These are phyloP conservation scores for Gila robusta DNA, from an alignment of 2,797 vertebrate genomes.

Conservation along the genomic window DNA sequence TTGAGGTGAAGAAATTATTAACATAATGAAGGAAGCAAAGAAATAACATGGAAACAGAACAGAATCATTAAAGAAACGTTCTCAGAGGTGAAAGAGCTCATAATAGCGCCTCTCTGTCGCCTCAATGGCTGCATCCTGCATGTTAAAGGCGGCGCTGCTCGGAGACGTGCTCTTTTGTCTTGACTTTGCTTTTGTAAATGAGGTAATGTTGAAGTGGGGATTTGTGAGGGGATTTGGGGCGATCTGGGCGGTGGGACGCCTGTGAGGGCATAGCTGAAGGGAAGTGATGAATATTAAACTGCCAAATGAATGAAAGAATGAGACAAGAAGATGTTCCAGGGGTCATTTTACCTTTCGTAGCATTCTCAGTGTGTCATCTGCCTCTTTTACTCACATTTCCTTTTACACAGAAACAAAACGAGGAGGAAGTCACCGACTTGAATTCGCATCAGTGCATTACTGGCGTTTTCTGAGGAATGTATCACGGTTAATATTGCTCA, in stretches of 20 bases:
- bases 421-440: neutral
- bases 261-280: constrained; percentile 40
- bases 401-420: neutral
- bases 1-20: constrained; percentile 40
- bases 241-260: constrained; percentile 42
- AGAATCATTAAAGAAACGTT: constrained; percentile 24
- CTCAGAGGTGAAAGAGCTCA: constrained; percentile 40
- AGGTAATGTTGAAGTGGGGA: constrained; percentile 55
- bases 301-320: constrained; percentile 21
- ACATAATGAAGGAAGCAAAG: constrained; percentile 28
- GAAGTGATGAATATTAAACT: constrained; percentile 55
- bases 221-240: constrained; percentile 52
- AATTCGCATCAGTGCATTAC: neutral
- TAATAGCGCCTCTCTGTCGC: constrained; percentile 41
- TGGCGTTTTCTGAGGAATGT: neutral
- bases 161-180: constrained; percentile 54
- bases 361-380: constrained; percentile 9
- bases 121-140: constrained; percentile 45
- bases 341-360: constrained; percentile 40
- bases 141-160: constrained; percentile 51
- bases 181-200: constrained; percentile 56
- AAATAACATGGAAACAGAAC: constrained; percentile 33
- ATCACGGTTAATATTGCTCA: neutral
- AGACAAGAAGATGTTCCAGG: constrained; percentile 38
- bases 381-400: constrained; percentile 12